Evolutionary conservation across 2,888 invertebrate genomes (phyloP), one percentile per base, ranked within the genome.

Genomic region (Cryptophagus acutangulus): DNA sequence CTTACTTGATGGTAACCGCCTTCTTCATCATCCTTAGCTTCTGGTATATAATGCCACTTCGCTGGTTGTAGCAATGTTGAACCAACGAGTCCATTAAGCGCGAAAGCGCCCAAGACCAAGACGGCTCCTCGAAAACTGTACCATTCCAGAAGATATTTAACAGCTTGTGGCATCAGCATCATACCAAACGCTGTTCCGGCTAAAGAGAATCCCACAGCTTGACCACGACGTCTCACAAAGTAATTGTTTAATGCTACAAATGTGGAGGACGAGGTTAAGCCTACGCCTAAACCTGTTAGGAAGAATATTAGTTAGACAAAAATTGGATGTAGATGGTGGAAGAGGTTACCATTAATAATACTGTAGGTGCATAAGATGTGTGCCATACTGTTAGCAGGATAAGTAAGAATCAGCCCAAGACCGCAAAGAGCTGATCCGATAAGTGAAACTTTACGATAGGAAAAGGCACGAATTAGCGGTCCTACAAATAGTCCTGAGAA

Each of bases 181-280:
- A 86, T 78, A 2, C 86, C 87, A 53, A 87, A 74, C 2, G 86
- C 84, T 0, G 86, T 85, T 0, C 87, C 87, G 1, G 86, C 86
- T 77, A 87, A 81, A 0, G 86, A 85, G 15, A 85, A 71, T 0
- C 87, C 87, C 4, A 87, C 84, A 1, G 87, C 87, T 63, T 86
- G 86, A 0, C 87, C 86, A 14, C 87, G 77, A 62, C 82, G 81
- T 63, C 82, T 79, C 10, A 80, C 75, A 62, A 87, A 87, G 62
- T 82, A 87, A 58, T 84, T 81, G 66, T 86, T 87, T 2, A 87
- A 69, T 0, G 87, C 83, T 6, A 87, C 86, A 65, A 87, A 86
- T 0, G 86, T 82, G 9, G 86, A 81, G 9, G 87, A 79, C 10
- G 83, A 81, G 1, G 86, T 82, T 18, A 87, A 71, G 6, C 87